phyloP scores from a whole-genome alignment of 2,888 invertebrate genomes.

The Tenthredo distinguenda region DNA sequence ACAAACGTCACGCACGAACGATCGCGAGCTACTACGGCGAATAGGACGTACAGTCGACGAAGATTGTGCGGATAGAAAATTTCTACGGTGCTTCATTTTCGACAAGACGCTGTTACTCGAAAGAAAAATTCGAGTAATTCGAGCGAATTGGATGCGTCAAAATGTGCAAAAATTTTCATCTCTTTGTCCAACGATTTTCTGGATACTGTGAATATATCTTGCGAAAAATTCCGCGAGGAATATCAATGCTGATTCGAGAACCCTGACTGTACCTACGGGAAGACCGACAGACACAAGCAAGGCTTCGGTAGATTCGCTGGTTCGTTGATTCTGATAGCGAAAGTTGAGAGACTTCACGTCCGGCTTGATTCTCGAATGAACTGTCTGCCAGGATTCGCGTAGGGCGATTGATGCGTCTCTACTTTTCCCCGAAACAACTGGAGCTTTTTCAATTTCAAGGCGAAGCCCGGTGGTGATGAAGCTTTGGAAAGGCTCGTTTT shows the following conservation, averaged over 20 bases:
- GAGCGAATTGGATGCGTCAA: background rate
- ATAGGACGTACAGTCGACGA: background rate
- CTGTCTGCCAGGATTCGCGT: background rate
- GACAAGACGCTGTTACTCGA: background rate
- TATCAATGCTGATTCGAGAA: constrained; percentile 1
- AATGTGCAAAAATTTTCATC: background rate
- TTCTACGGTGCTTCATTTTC: background rate
- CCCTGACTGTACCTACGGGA: constrained; percentile 2
- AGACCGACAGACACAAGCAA: background rate
- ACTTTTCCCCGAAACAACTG: background rate
- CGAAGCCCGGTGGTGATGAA: background rate
- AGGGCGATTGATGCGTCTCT: constrained; percentile 18
- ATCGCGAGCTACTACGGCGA: background rate
- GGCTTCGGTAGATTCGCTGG: constrained; percentile 18
- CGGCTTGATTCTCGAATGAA: background rate
- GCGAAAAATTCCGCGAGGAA: background rate
- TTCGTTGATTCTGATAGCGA: constrained; percentile 40
- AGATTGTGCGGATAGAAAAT: background rate
- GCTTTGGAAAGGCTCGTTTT: background rate
- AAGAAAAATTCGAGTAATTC: background rate
- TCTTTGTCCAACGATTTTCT: background rate
- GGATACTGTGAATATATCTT: background rate
- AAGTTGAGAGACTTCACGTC: constrained; percentile 31
- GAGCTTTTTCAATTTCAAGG: background rate
- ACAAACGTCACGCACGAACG: constrained; percentile 43